These are phyloP conservation scores for Nicator chloris DNA, from an alignment of 2,113 vertebrate species.

Conservation along the genomic window DNA sequence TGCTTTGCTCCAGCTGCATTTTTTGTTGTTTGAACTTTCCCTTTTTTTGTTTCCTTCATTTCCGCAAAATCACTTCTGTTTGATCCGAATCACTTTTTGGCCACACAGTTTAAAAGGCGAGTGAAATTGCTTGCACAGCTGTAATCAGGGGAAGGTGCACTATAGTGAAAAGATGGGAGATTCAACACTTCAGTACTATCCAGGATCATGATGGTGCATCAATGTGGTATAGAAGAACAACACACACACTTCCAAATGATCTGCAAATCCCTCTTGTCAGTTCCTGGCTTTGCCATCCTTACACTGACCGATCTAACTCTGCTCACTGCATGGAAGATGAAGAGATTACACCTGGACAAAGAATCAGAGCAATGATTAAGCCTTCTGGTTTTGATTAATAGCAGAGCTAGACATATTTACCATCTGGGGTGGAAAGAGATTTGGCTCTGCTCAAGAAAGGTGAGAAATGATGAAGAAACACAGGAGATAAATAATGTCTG, in stretches of 20 bases:
- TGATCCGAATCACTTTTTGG: not conserved
- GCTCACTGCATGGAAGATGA: not conserved
- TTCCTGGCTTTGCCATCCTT: not conserved
- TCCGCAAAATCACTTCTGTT: not conserved
- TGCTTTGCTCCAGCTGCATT: not conserved
- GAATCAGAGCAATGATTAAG: not conserved
- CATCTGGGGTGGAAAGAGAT: not conserved
- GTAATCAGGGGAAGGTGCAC: not conserved
- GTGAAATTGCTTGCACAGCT: not conserved
- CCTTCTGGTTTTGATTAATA: slow-evolving; percentile 26
- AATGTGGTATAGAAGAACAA: not conserved
- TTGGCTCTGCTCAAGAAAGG: not conserved
- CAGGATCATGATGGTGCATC: not conserved
- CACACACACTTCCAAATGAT: not conserved
- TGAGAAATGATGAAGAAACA: slow-evolving; percentile 6
- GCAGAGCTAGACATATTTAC: not conserved
- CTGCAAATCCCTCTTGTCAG: not conserved
- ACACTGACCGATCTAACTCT: not conserved
- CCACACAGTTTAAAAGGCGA: not conserved
- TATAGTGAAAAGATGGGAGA: not conserved
- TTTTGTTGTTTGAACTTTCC: not conserved
- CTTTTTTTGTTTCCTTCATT: not conserved
- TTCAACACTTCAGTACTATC: not conserved
- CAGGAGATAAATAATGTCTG: not conserved
- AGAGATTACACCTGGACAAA: not conserved